Conservation (phyloP, 1,140 invertebrate genomes). For the Leptonema lineaticorne region DNA sequence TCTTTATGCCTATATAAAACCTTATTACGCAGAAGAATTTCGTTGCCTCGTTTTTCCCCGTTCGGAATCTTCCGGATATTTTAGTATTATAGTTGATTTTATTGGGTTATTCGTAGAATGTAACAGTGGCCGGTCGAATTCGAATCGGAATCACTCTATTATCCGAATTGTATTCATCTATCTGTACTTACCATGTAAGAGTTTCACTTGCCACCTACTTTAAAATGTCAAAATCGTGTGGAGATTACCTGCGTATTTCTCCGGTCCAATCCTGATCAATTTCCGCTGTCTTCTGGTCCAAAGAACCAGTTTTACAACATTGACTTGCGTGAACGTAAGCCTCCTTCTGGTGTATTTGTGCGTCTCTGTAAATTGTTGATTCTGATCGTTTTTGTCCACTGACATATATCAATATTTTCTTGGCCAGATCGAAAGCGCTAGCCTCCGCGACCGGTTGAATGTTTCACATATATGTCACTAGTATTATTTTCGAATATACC, state of each 20-base stretch:
- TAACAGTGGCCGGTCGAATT: too few relatives aligned
- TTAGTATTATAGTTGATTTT: too few relatives aligned
- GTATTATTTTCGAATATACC: not conserved
- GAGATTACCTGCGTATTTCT: not conserved
- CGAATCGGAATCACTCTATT: too few relatives aligned
- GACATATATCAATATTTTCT: slow-evolving; percentile 19
- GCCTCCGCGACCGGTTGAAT: not conserved
- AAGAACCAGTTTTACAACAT: slow-evolving; percentile 13
- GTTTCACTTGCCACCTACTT: slow-evolving; percentile 6
- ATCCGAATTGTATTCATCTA: too few relatives aligned
- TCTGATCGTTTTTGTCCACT: slow-evolving; percentile 16
- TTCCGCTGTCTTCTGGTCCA: slow-evolving; percentile 9
- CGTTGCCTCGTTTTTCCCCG: too few relatives aligned
- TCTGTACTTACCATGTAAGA: too few relatives aligned
- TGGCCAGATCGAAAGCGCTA: not conserved
- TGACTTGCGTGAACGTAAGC: not conserved
- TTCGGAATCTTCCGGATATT: too few relatives aligned
- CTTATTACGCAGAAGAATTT: too few relatives aligned
- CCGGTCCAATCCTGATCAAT: slow-evolving; percentile 11
- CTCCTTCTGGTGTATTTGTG: not conserved
- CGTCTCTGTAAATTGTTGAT: slow-evolving; percentile 9
- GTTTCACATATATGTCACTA: slow-evolving; percentile 4
- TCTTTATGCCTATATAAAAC: too few relatives aligned
- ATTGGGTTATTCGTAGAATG: too few relatives aligned
- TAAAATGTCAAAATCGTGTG: slow-evolving; percentile 6